Conservation (phyloP, 2,797 vertebrate genomes). For the Pangasius larnaudii region DNA sequence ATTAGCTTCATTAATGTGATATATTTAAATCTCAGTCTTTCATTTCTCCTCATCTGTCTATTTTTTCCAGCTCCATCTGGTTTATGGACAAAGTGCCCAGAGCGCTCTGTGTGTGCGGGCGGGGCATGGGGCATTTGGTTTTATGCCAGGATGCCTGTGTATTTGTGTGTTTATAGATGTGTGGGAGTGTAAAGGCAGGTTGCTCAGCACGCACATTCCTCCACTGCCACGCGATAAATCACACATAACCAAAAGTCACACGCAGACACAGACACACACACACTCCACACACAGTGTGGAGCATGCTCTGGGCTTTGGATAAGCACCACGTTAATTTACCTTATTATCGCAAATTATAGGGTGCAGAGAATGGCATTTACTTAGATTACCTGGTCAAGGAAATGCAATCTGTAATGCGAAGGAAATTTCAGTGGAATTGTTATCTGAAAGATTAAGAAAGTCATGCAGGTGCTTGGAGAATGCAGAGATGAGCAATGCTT, state of each 20-base stretch:
- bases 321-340: not conserved
- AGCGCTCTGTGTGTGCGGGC: not conserved
- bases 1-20: not conserved
- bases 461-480: not conserved
- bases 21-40: not conserved
- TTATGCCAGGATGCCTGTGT: conserved; percentile 37
- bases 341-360: not conserved
- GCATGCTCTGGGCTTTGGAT: not conserved
- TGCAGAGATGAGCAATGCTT: not conserved
- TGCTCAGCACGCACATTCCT: conserved; percentile 50
- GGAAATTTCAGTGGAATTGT: not conserved
- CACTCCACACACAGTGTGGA: not conserved
- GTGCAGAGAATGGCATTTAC: not conserved
- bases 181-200: conserved; percentile 43
- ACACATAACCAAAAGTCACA: not conserved
- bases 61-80: not conserved
- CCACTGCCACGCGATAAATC: conserved; percentile 35
- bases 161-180: conserved; percentile 36
- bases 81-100: conserved; percentile 5
- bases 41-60: not conserved
- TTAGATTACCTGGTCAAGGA: not conserved
- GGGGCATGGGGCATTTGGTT: conserved; percentile 9
- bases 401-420: not conserved
- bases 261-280: conserved; percentile 10
- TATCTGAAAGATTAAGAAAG: not conserved